Base-by-base conservation (phyloP, 2,797 vertebrate genomes). In the Falco biarmicus region DNA sequence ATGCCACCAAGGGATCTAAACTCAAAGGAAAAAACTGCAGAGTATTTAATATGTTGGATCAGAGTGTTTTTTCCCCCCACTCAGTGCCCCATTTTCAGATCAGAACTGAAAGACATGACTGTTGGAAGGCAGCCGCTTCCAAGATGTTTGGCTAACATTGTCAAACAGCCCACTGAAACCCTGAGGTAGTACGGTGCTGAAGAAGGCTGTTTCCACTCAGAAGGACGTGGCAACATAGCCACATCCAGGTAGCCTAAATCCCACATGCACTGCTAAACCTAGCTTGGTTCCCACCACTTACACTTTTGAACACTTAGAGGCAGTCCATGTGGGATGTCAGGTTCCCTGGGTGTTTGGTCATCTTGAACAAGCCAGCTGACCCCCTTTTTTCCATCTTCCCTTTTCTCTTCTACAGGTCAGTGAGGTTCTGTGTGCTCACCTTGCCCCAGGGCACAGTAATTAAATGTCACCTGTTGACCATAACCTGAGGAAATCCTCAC, bases 151-250 rank as follows among this genome's bases (percentile, higher is more conserved):
- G 15, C 15, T 63, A 68, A n/a, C 21, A 2, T 28, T 18, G 19
- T 45, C 34, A 69, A 74, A 57, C 6, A 68, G 12, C 16, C 37
- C 10, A 9, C 0, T 43, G 71, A 34, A 66, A 19, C 37, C 11
- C 28, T 13, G 39, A 73, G 43, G 37, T 6, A 37, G 7, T 13
- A 45, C 19, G 0, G 0, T 15, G 26, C 37, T 73, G 54, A 34
- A 45, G 32, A 22, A 20, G 13, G 24, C 45, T n/a, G 3, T 45
- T 50, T 29, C 25, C 51, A 39, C 45, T n/a, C 50, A 19, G 48
- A 45, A 69, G 25, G 29, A 47, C 1, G 0, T 4, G 10, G 10
- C 45, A 47, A 22, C 1, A 5, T n/a, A 50, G 20, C 60, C 3
- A 4, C n/a, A 54, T 20, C 34, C n/a, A 31, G 8, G 28, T 26